Conservation (phyloP, 2,797 vertebrate genomes). For the Gallirallus australis region DNA sequence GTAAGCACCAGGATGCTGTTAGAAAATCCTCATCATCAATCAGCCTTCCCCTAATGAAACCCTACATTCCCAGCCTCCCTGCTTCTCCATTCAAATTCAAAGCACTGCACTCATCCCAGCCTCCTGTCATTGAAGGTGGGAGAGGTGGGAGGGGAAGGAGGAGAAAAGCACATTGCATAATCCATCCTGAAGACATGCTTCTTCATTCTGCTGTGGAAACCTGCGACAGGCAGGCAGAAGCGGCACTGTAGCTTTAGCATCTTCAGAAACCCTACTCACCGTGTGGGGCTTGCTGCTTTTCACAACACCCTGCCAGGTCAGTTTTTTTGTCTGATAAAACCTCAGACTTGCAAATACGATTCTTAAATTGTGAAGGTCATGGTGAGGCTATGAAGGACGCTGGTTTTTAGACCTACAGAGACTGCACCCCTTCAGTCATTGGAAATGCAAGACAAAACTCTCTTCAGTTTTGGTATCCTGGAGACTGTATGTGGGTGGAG, state of each 20-base stretch:
- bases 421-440: not conserved
- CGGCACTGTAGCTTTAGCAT: not conserved
- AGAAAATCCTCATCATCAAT: not conserved
- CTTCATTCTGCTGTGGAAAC: not conserved
- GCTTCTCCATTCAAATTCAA: not conserved
- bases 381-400: not conserved
- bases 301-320: not conserved
- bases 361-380: not conserved
- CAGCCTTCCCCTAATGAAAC: not conserved
- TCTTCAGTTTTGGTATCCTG: not conserved
- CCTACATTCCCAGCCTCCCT: not conserved
- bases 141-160: not conserved
- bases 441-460: not conserved
- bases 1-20: not conserved
- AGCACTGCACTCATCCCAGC: not conserved
- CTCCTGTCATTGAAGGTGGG: rapidly evolving
- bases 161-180: not conserved
- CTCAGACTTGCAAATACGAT: not conserved
- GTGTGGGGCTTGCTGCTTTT: not conserved
- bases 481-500: not conserved
- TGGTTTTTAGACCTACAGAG: not conserved
- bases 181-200: not conserved
- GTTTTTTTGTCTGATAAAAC: not conserved
- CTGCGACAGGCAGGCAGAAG: not conserved
- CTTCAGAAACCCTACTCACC: not conserved